Percentiles rank a stretch among this genome's conserved stretches.
Conservation (phyloP, 2,888 invertebrate genomes). For the Orthonevra nobilis region DNA sequence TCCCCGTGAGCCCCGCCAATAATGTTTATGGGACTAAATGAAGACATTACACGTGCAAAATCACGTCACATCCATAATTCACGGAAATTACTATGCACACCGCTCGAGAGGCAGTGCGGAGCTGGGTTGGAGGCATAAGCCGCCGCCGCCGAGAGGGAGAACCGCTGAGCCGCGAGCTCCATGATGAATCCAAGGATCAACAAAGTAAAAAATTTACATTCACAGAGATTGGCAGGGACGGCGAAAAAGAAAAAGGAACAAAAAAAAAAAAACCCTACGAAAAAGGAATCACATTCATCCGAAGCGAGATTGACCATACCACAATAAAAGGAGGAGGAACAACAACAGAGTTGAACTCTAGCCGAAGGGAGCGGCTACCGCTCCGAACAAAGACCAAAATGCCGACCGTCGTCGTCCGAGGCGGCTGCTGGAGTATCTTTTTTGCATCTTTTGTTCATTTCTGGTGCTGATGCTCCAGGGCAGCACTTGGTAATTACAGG, state of each 20-base stretch:
- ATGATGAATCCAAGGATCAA: slow-evolving; percentile 27
- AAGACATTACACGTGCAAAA: slow-evolving; percentile 71
- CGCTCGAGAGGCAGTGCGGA: neutral
- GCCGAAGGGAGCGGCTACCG: slow-evolving; percentile 33
- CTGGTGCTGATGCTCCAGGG: slow-evolving; percentile 45
- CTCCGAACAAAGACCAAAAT: slow-evolving; percentile 63
- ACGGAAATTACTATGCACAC: slow-evolving; percentile 62
- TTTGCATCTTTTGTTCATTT: slow-evolving; percentile 17
- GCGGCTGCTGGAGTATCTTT: too few relatives aligned
- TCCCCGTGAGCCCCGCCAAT: slow-evolving; percentile 51
- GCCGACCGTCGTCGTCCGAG: slow-evolving; percentile 37
- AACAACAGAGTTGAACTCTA: slow-evolving; percentile 57
- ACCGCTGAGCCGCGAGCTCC: neutral
- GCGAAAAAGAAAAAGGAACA: neutral
- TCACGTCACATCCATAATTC: slow-evolving; percentile 70
- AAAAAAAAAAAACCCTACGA: slow-evolving; percentile 16
- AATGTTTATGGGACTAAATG: slow-evolving; percentile 64
- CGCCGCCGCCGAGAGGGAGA: slow-evolving; percentile 8
- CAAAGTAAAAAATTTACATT: slow-evolving; percentile 1
- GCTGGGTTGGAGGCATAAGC: neutral
- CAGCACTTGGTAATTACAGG: slow-evolving; percentile 60
- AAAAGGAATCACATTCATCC: slow-evolving; percentile 32
- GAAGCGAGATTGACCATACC: slow-evolving; percentile 60
- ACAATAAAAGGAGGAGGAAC: too few relatives aligned
- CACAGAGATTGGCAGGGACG: neutral